Conservation (phyloP, 2,113 vertebrate genomes). For the Hirundichthys speculiger region DNA sequence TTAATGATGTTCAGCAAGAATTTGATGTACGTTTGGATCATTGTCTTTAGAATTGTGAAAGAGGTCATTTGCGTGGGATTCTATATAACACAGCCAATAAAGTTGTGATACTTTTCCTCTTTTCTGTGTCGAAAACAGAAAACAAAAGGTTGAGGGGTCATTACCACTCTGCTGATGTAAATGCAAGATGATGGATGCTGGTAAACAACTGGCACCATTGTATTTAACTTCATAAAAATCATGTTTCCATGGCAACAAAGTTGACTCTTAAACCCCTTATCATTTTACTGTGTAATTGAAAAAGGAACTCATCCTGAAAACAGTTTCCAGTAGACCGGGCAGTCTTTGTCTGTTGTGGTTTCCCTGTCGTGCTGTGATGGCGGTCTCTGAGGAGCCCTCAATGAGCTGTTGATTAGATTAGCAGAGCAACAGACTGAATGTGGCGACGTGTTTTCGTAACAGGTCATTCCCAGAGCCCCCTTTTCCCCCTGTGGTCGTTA, state of each 20-base stretch:
- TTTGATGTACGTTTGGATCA: too few species aligned
- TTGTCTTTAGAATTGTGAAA: too few species aligned
- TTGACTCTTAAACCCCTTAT: slow-evolving; percentile 30
- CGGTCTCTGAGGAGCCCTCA: slow-evolving; percentile 64
- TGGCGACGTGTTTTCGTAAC: slow-evolving; percentile 75
- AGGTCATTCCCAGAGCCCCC: slow-evolving; percentile 65
- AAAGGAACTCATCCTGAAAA: slow-evolving; percentile 46
- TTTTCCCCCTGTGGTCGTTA: slow-evolving; percentile 54
- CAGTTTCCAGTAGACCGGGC: slow-evolving; percentile 35
- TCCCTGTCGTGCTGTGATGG: slow-evolving; percentile 44
- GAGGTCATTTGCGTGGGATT: too few species aligned
- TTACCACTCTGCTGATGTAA: background rate
- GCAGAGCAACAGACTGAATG: slow-evolving; percentile 74
- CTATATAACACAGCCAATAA: too few species aligned
- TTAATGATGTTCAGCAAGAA: too few species aligned
- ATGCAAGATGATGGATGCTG: slow-evolving; percentile 12
- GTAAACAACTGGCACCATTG: slow-evolving; percentile 22
- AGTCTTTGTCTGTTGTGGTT: slow-evolving; percentile 67
- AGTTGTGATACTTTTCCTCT: too few species aligned
- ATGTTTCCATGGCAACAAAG: slow-evolving; percentile 17
- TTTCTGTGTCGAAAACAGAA: background rate
- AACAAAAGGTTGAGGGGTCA: slow-evolving; percentile 10
- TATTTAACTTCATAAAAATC: slow-evolving; percentile 34
- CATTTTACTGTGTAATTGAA: slow-evolving; percentile 39
- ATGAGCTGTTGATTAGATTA: slow-evolving; percentile 76